These are phyloP conservation scores for Drosophila kurseongensis DNA, from an alignment of 1,140 invertebrate species.

Conservation along the genomic window DNA sequence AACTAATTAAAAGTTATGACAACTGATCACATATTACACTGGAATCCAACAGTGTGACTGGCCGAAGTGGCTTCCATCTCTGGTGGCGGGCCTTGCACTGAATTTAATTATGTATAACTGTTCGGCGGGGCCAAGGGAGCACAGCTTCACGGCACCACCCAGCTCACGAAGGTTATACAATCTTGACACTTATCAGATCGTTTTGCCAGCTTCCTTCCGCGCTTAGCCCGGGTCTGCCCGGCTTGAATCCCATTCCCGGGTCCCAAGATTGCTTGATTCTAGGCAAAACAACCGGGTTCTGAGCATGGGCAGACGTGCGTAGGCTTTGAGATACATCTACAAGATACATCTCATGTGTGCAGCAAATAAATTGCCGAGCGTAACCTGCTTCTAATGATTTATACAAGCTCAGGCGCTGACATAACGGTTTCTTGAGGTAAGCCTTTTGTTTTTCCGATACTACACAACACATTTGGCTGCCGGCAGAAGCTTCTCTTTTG, in stretches of 20 bases:
- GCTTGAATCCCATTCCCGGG: background rate
- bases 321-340: conserved; percentile 67
- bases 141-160: conserved; percentile 7
- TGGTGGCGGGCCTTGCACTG: conserved; percentile 25
- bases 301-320: conserved; percentile 75
- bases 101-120: conserved; percentile 53
- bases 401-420: conserved; percentile 54
- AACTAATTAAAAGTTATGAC: background rate
- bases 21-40: conserved; percentile 1
- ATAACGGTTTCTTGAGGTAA: conserved; percentile 70
- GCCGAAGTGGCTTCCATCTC: conserved; percentile 31
- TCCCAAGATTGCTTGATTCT: conserved; percentile 27
- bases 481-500: conserved; percentile 55
- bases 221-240: background rate
- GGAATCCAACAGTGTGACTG: conserved; percentile 18
- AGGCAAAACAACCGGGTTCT: conserved; percentile 38
- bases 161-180: conserved; percentile 77
- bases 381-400: conserved; percentile 80
- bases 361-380: conserved; percentile 73
- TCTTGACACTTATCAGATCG: conserved; percentile 80
- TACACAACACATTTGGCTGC: conserved; percentile 25
- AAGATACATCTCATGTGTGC: conserved; percentile 79
- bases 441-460: conserved; percentile 51
- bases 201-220: conserved; percentile 72
- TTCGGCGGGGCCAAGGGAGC: conserved; percentile 25